Conservation (phyloP, 2,797 vertebrate species). For the Varecia variegata region DNA sequence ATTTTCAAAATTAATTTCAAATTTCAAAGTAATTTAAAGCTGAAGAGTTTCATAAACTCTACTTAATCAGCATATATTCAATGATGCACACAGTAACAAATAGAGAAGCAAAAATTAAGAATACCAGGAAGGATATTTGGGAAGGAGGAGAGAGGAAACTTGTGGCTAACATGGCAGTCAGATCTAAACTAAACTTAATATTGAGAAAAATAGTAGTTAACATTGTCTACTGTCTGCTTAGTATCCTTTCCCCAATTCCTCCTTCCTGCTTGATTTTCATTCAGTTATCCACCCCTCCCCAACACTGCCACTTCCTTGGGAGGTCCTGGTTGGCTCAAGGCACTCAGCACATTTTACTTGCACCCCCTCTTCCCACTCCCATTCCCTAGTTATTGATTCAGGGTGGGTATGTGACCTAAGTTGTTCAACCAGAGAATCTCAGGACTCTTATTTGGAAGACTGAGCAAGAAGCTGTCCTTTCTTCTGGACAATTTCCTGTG, state of each 20-base stretch:
- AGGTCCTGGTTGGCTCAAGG: not conserved
- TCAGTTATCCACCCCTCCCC: not conserved
- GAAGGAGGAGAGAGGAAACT: not conserved
- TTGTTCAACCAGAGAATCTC: not conserved
- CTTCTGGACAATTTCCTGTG: not conserved
- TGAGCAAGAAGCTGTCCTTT: not conserved
- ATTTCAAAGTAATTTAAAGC: constrained; percentile 7
- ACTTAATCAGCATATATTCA: not conserved
- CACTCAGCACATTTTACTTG: not conserved
- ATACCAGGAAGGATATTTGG: not conserved
- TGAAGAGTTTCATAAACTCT: not conserved
- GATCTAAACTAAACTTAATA: not conserved
- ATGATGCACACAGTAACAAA: not conserved
- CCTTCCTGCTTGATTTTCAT: not conserved
- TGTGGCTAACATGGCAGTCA: not conserved
- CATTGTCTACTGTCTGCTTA: not conserved
- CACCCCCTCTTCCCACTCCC: not conserved
- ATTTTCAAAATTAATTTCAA: not conserved
- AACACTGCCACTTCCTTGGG: not conserved
- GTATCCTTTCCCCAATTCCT: not conserved
- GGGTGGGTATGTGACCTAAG: not conserved
- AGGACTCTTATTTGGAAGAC: not conserved
- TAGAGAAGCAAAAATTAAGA: not conserved
- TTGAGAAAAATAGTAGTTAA: not conserved
- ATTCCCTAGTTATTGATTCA: not conserved